Evolutionary conservation across 2,113 vertebrate genomes (phyloP).

Genomic region (Lagopus muta): DNA sequence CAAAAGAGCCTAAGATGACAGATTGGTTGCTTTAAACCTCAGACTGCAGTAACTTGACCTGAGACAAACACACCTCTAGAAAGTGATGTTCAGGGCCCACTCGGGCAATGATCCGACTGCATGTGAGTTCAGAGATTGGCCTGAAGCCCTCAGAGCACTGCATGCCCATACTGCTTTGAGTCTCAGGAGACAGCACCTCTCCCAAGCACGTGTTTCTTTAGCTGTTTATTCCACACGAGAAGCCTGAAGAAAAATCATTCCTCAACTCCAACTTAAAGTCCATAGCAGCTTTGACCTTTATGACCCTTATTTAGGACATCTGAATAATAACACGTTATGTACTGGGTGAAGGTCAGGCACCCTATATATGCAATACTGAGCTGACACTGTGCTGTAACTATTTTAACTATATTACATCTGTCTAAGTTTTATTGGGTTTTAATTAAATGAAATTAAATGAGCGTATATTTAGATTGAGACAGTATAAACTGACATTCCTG

Average conservation of each 20-base stretch:
- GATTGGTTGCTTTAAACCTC: not conserved
- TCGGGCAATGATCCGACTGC: not conserved
- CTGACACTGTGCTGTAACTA: conserved; percentile 46
- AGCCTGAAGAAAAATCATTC: conserved; percentile 12
- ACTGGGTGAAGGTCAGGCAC: conserved; percentile 11
- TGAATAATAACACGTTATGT: conserved; percentile 15
- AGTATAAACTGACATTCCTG: conserved; percentile 62
- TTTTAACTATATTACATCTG: conserved; percentile 78
- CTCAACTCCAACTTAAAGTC: not conserved
- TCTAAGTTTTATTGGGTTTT: conserved; percentile 80
- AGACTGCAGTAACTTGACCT: not conserved
- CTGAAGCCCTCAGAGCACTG: conserved; percentile 28
- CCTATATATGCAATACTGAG: not conserved
- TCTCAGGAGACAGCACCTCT: conserved; percentile 23
- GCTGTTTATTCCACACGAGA: not conserved
- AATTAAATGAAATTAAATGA: conserved; percentile 79
- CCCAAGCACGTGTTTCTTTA: not conserved
- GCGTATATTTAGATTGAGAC: conserved; percentile 65
- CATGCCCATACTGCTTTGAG: not conserved
- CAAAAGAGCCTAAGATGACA: not conserved
- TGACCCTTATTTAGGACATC: conserved; percentile 18
- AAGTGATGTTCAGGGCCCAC: not conserved
- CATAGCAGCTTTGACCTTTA: conserved; percentile 21
- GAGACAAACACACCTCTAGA: not conserved
- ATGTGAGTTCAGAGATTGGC: not conserved